A percentile compares a stretch with the other conserved stretches of the same genome.
Evolutionary conservation across 2,113 vertebrate genomes (phyloP).

Genomic region (Nematolebias whitei): DNA sequence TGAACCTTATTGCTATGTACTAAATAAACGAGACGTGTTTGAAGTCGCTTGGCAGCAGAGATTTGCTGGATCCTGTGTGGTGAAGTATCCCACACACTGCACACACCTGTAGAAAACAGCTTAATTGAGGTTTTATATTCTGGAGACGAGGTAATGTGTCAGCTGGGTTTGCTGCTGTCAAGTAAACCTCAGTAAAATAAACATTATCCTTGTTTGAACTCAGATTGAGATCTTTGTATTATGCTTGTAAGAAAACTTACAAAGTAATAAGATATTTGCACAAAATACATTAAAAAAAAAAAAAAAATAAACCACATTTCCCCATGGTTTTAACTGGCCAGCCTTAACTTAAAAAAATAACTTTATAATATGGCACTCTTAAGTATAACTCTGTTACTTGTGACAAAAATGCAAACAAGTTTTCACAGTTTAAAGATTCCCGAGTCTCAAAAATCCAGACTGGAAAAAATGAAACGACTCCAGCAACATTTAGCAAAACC

Average conservation of each 20-base stretch:
- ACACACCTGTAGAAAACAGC: conserved; percentile 36
- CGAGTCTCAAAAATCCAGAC: conserved; percentile 17
- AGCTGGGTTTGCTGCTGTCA: conserved; percentile 35
- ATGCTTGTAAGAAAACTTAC: not conserved
- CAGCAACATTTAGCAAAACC: conserved; percentile 50
- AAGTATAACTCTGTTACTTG: too few relatives aligned
- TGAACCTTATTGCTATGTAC: conserved; percentile 57
- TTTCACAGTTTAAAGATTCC: not conserved
- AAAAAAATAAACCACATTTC: too few relatives aligned
- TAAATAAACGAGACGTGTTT: conserved; percentile 41
- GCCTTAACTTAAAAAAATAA: too few relatives aligned
- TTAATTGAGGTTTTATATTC: conserved; percentile 39
- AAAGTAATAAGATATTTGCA: too few relatives aligned
- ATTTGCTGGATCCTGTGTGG: conserved; percentile 41
- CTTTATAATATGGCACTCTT: too few relatives aligned
- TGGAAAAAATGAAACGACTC: conserved; percentile 43
- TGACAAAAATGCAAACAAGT: too few relatives aligned
- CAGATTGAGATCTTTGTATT: not conserved
- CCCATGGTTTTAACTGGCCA: not conserved
- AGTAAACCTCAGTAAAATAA: conserved; percentile 8
- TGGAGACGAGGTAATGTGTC: conserved; percentile 12
- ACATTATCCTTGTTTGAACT: conserved; percentile 11
- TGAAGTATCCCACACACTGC: conserved; percentile 44
- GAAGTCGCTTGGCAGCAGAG: conserved; percentile 43
- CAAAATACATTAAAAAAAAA: too few relatives aligned